Evolutionary conservation across 2,797 vertebrate genomes (phyloP), one percentile per base, ranked within the genome.

Genomic region (Miichthys miiuy): DNA sequence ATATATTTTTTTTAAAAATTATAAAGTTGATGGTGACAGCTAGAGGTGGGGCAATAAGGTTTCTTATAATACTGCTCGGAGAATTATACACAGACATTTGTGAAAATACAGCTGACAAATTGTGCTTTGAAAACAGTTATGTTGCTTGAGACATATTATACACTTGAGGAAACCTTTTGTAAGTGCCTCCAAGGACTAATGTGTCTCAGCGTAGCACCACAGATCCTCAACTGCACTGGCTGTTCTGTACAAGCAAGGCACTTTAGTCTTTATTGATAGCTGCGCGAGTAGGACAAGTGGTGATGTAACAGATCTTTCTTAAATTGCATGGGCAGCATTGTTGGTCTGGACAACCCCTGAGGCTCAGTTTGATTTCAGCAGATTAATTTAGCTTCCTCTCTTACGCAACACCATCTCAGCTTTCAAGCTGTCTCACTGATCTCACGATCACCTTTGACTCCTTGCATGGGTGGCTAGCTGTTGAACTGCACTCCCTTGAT

Each of bases 381-480:
- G 88, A 93, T 93, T 92, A 62, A 93, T 93, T 93, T 92, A 91
- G 93, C 89, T 87, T 92, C 87, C 87, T 85, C 84, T 77, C 90
- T 94, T 93, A 92, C 42, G 86, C 85, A 92, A 94, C 73, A 66
- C 71, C 83, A 90, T 93, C 91, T 94, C 86, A 47, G 87, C 88
- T 93, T 94, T 91, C 88, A 86, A 80, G 88, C 77, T 61, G 82
- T 69, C 91, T 84, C 80, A 67, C 84, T 88, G 89, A 87, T 92
- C 89, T 89, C 60, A 68, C 68, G 67, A 79, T 92, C 81, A 92
- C 89, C 89, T 92, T 88, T 92, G 93, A 92, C 93, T 86, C 75
- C 67, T 80, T 86, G 84, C 86, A 91, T 88, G 88, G 87, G 86
- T 88, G 92, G 88, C 81, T 84, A 81, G 88, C 87, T 87, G 65